Base-by-base conservation (phyloP, 2,888 invertebrate species). In the Acanthosepion lycidas region DNA sequence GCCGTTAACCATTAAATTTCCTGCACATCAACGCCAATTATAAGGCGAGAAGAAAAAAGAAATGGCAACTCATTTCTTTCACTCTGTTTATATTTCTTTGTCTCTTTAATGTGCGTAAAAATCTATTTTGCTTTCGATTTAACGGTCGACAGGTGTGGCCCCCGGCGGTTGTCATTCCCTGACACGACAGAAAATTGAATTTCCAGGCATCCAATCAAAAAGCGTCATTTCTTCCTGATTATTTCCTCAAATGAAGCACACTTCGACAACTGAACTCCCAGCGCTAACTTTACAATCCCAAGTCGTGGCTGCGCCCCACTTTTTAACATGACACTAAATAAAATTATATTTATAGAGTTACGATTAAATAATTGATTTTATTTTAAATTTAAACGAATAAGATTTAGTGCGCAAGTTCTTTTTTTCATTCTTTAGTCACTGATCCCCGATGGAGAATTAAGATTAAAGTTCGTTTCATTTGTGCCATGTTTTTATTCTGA, bases 71-170 rank as follows among this genome's bases (percentile, higher is more conserved):
- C 15, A 53, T 53, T 18, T 20, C 59, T 59, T 59, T 6, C 5
- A 23, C 23, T 59, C 59, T 20, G 23, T 59, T 23, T 23, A 23
- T 59, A 59, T 59, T 59, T 59, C 59, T 59, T 59, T 78, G 15
- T 33, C n/a, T 33, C 78, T n/a, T 78, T 78, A 78, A 78, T 33
- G 33, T 78, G 15, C 9, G 78, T 78, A 78, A 78, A 33, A 59
- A 78, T 9, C 78, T 78, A 78, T n/a, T 78, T 78, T 78, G 78
- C n/a, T 78, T 78, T 78, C 78, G 78, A 78, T 78, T 78, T 78
- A 78, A 78, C n/a, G 78, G 78, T 78, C 33, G 78, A 78, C 78
- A 78, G 78, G 78, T 78, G 78, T 78, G 78, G 78, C 78, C 78
- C 78, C 15, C 15, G n/a, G n/a, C 12, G n/a, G n/a, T 78, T 78